Evolutionary conservation across 1,140 invertebrate species (phyloP).

Genomic region (Drosophila parabipectinata): DNA sequence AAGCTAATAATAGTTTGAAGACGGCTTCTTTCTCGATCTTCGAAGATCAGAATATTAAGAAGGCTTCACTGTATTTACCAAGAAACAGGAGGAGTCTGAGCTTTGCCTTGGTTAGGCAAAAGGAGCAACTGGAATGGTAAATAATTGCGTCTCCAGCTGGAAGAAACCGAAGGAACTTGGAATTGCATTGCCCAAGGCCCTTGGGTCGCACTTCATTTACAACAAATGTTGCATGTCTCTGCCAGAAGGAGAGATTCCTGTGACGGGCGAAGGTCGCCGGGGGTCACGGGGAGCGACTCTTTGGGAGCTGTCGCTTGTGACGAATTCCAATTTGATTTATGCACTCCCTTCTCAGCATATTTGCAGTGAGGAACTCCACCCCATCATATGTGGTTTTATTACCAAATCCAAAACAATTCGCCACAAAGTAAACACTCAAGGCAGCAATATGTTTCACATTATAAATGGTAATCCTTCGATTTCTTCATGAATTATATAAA

Average conservation of each 20-base stretch:
- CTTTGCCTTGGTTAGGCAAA: conserved; percentile 23
- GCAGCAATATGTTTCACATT: conserved; percentile 45
- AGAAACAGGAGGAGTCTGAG: conserved; percentile 9
- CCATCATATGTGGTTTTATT: conserved; percentile 43
- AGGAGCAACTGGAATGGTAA: conserved; percentile 37
- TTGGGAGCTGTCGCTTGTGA: conserved; percentile 47
- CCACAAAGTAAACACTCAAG: conserved; percentile 43
- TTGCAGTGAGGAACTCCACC: conserved; percentile 4
- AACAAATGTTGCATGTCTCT: conserved; percentile 69
- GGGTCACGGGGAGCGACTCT: conserved; percentile 12
- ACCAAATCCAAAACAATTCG: conserved; percentile 57
- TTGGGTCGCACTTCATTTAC: conserved; percentile 60
- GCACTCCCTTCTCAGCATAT: conserved; percentile 31
- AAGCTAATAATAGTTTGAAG: no score
- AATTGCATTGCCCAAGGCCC: conserved; percentile 25
- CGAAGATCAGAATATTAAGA: background rate
- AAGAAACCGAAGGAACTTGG: conserved; percentile 24
- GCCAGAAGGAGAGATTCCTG: conserved; percentile 3
- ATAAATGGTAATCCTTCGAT: background rate
- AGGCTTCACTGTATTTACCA: background rate
- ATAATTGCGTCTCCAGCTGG: conserved; percentile 45
- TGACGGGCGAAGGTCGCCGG: conserved; percentile 5
- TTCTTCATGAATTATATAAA: no score
- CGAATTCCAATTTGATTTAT: conserved; percentile 74
- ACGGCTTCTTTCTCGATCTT: background rate